phyloP scores from a whole-genome alignment of 1,140 invertebrate species.

The Papilio polyxenes region DNA sequence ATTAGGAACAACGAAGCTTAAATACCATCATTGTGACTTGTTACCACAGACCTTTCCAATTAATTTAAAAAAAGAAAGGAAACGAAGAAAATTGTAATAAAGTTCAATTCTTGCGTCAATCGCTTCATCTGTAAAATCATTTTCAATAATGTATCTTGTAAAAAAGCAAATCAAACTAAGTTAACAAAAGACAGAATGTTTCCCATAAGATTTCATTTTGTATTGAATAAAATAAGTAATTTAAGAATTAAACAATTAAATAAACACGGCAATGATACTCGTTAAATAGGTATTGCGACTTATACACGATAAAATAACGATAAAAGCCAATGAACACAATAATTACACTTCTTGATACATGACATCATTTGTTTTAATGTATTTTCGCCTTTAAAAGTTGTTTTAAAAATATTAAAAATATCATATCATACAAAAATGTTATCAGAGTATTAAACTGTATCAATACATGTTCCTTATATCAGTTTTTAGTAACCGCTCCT shows the following conservation, averaged over 20 bases:
- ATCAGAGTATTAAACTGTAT: slow-evolving; percentile 2
- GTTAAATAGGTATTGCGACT: background rate
- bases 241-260: background rate
- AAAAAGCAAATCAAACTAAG: background rate
- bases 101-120: background rate
- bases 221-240: background rate
- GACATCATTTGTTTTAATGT: background rate
- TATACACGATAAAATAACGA: background rate
- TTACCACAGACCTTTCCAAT: background rate
- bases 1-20: slow-evolving; percentile 24
- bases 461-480: slow-evolving; percentile 19
- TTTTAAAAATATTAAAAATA: background rate
- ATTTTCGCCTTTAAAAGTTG: background rate
- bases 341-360: background rate
- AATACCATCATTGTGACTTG: slow-evolving; percentile 1
- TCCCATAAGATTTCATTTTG: background rate
- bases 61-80: background rate
- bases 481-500: slow-evolving; percentile 27
- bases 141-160: no score
- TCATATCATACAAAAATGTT: background rate
- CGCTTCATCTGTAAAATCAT: background rate
- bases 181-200: no score
- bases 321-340: background rate
- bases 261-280: background rate
- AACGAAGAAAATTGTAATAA: background rate